Percentiles rank a stretch among this genome's conserved stretches.
phyloP scores from a whole-genome alignment of 2,113 vertebrate genomes.

The Tupaia chinensis region DNA sequence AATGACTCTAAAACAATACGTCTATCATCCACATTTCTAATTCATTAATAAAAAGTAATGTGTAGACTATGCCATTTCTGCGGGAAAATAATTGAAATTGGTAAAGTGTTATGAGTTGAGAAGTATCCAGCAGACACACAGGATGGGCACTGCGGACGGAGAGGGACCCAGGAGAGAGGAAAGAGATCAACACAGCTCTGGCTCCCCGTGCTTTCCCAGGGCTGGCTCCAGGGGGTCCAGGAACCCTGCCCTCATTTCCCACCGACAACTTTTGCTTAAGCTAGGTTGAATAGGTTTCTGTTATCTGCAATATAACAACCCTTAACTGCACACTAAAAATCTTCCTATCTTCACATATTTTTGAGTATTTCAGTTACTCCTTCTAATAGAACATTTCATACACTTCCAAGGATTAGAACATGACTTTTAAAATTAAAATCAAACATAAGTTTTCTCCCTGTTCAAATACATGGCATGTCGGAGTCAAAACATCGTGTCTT shows the following conservation, averaged over 20 bases:
- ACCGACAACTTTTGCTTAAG: background rate
- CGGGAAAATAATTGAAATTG: constrained; percentile 27
- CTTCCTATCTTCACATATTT: constrained; percentile 7
- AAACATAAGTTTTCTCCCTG: background rate
- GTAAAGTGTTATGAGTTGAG: background rate
- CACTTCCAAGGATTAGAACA: background rate
- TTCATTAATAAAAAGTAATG: background rate
- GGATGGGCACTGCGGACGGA: background rate
- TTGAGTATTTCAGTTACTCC: background rate
- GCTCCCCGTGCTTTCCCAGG: background rate
- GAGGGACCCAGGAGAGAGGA: background rate
- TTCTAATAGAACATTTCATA: constrained; percentile 22
- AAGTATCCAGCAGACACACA: background rate
- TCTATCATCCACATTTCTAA: background rate
- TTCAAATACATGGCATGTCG: constrained; percentile 37
- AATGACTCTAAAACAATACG: constrained; percentile 38
- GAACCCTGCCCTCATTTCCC: background rate
- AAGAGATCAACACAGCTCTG: background rate
- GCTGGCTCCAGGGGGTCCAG: background rate
- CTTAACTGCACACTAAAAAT: background rate
- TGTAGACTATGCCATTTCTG: background rate
- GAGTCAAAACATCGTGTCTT: background rate
- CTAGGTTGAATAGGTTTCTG: background rate
- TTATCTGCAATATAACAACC: constrained; percentile 18
- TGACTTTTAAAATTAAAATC: constrained; percentile 49